These are phyloP conservation scores for Lithophane semibrunnea DNA, from an alignment of 2,888 invertebrate genomes.

Conservation along the genomic window DNA sequence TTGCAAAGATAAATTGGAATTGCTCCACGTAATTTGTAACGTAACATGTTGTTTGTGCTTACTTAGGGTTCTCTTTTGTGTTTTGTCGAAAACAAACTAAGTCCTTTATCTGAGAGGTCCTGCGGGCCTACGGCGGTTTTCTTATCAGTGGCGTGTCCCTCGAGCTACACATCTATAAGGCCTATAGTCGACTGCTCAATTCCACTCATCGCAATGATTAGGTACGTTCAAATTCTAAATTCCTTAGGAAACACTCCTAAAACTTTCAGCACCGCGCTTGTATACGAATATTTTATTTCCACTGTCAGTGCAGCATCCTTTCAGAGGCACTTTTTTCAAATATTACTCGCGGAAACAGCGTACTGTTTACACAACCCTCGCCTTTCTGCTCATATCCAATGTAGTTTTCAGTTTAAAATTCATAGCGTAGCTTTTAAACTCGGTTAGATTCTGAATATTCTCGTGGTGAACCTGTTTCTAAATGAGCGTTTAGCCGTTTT, in stretches of 20 bases:
- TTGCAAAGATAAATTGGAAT: constrained; percentile 78
- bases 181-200: constrained; percentile 23
- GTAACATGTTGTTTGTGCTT: constrained; percentile 81
- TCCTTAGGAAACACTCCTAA: constrained; percentile 57
- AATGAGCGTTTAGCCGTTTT: constrained; percentile 80
- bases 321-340: constrained; percentile 81
- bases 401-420: constrained; percentile 87
- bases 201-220: constrained; percentile 53
- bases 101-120: constrained; percentile 81
- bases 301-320: constrained; percentile 75
- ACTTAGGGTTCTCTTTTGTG: constrained; percentile 83
- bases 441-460: constrained; percentile 82
- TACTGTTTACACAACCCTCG: constrained; percentile 82
- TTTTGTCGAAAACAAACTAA: constrained; percentile 82
- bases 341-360: constrained; percentile 80
- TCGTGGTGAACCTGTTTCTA: constrained; percentile 74
- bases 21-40: constrained; percentile 78
- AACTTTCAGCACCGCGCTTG: constrained; percentile 51
- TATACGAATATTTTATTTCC: constrained; percentile 75
- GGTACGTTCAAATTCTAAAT: constrained; percentile 49
- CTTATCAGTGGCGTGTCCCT: constrained; percentile 78
- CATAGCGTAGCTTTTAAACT: constrained; percentile 85
- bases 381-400: constrained; percentile 84
- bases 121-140: constrained; percentile 81
- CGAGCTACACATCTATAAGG: constrained; percentile 61